Evolutionary conservation across 2,113 vertebrate genomes (phyloP).

Genomic region (Apteryx mantelli): DNA sequence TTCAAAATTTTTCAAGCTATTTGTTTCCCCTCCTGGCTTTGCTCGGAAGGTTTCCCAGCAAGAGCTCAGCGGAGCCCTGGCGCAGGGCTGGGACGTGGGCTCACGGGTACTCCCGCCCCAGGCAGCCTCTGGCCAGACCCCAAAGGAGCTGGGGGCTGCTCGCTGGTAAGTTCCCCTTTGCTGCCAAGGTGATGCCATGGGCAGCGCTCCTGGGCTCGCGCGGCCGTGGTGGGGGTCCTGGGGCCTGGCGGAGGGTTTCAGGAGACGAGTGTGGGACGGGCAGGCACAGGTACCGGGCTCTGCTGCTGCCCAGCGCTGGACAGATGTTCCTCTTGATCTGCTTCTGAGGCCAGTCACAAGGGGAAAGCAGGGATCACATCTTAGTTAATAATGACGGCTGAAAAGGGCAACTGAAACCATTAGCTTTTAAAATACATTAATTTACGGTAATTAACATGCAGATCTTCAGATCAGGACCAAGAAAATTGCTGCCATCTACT

Average conservation of each 20-base stretch:
- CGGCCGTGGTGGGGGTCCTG: too few species aligned
- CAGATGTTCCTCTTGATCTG: neutral
- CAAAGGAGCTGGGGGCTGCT: neutral
- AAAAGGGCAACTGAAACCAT: neutral
- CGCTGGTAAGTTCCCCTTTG: too few species aligned
- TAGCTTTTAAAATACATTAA: neutral
- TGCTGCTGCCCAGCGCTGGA: neutral
- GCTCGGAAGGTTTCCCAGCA: neutral
- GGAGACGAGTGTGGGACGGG: neutral
- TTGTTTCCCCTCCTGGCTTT: neutral
- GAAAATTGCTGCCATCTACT: constrained; percentile 76
- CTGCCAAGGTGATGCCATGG: too few species aligned
- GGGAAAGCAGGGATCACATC: neutral
- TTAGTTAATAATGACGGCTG: neutral
- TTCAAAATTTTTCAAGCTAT: neutral
- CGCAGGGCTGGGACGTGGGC: neutral
- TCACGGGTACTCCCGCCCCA: neutral
- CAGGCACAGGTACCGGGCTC: neutral
- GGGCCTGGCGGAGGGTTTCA: neutral
- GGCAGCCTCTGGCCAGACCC: neutral
- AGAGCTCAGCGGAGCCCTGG: too few species aligned
- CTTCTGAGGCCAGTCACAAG: neutral
- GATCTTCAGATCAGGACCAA: constrained; percentile 12
- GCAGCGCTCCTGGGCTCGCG: too few species aligned
- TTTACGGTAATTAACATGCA: constrained; percentile 1